These are phyloP conservation scores for Ceratina calcarata DNA, from an alignment of 1,140 invertebrate species.

Conservation along the genomic window DNA sequence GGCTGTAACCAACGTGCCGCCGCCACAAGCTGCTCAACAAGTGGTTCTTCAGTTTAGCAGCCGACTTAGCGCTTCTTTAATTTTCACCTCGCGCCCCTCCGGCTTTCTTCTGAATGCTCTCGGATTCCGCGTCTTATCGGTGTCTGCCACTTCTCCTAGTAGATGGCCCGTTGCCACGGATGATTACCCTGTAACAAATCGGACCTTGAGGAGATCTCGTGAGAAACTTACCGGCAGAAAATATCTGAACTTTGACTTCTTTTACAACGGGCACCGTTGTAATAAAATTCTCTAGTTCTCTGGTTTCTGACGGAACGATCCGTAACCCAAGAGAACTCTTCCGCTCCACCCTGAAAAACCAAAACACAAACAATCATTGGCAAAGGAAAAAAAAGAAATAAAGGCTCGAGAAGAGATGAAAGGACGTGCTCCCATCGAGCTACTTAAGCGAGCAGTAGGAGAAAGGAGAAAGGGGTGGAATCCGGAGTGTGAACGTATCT, in stretches of 20 bases:
- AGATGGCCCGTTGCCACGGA: constrained; percentile 15
- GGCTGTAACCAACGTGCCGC: constrained; percentile 67
- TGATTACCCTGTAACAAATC: neutral
- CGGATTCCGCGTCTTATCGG: constrained; percentile 37
- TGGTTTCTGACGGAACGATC: constrained; percentile 59
- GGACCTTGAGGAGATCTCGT: neutral
- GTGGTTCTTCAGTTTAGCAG: constrained; percentile 80
- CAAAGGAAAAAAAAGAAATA: neutral
- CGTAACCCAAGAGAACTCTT: constrained; percentile 65
- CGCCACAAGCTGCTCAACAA: constrained; percentile 76
- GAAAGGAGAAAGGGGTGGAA: constrained; percentile 36
- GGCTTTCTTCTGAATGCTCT: neutral
- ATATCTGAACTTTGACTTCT: no score
- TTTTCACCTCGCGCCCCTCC: constrained; percentile 66
- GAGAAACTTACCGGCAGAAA: no score
- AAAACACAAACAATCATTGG: constrained; percentile 79
- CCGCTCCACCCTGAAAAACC: constrained; percentile 77
- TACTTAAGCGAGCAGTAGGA: constrained; percentile 56
- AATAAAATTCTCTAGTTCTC: constrained; percentile 22
- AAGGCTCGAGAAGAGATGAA: constrained; percentile 27
- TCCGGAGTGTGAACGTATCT: constrained; percentile 73
- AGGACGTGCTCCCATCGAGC: constrained; percentile 63
- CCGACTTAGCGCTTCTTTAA: constrained; percentile 80
- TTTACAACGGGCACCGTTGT: constrained; percentile 1
- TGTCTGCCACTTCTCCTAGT: no score